A percentile compares a stretch with the other conserved stretches of the same genome.
These are phyloP conservation scores for Alosa sapidissima DNA, from an alignment of 2,797 vertebrate species.

Conservation along the genomic window DNA sequence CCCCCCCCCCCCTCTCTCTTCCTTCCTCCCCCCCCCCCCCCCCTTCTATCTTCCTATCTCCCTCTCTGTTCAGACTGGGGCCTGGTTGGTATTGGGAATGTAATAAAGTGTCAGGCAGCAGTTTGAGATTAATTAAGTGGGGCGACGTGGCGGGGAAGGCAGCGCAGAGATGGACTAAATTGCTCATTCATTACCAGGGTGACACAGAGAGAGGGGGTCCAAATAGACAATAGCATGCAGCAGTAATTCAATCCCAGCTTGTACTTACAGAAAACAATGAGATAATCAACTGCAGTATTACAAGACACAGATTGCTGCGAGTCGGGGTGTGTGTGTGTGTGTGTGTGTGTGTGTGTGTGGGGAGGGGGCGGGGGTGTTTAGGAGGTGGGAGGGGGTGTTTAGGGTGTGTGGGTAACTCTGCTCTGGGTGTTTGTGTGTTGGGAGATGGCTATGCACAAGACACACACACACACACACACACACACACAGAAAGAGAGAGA, in stretches of 20 bases:
- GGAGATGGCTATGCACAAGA: not conserved
- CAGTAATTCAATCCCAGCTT: conserved; percentile 99
- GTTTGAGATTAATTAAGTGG: conserved; percentile 97
- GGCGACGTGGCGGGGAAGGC: conserved; percentile 88
- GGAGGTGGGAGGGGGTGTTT: conserved; percentile 43
- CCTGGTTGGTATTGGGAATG: conserved; percentile 71
- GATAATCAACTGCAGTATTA: conserved; percentile 98
- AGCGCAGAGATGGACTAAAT: conserved; percentile 97
- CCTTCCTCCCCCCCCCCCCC: not conserved
- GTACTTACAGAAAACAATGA: conserved; percentile 99
- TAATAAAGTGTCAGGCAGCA: conserved; percentile 87
- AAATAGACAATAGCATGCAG: conserved; percentile 91
- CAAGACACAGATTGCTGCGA: conserved; percentile 81
- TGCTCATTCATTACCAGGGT: conserved; percentile 96
- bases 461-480: conserved; percentile 55
- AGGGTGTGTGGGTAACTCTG: conserved; percentile 56
- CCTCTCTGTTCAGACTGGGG: not conserved
- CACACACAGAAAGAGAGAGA: conserved; percentile 47
- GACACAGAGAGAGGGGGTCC: conserved; percentile 87
- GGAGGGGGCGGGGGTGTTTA: conserved; percentile 46
- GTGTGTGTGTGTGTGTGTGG: conserved; percentile 39
- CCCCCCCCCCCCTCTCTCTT: not conserved
- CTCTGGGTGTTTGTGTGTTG: conserved; percentile 41
- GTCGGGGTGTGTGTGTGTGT: conserved; percentile 57
- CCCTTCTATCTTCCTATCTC: not conserved